phyloP scores from a whole-genome alignment of 2,888 invertebrate species.

The Ophion ventricosus region DNA sequence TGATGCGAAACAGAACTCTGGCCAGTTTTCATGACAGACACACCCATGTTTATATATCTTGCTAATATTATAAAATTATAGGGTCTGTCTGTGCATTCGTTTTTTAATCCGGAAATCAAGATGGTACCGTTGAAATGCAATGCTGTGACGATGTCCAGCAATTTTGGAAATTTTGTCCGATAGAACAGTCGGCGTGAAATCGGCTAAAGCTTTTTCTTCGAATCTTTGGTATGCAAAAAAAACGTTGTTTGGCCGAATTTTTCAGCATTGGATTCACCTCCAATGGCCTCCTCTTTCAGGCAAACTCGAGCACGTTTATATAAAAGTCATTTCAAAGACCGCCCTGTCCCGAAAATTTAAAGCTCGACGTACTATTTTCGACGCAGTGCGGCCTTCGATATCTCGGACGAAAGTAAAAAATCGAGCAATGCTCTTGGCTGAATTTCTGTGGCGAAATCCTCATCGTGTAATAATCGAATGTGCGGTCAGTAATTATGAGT shows the following conservation, averaged over 20 bases:
- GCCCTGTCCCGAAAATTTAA: not conserved
- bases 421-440: not conserved
- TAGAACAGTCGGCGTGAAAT: no score
- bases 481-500: not conserved
- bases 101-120: not conserved
- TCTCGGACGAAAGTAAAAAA: not conserved
- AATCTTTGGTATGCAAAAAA: no score
- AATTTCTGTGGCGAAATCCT: not conserved
- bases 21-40: slow-evolving; percentile 22
- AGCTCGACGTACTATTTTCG: not conserved
- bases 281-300: not conserved
- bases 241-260: not conserved
- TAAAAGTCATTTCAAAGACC: not conserved
- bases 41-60: not conserved
- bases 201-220: no score
- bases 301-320: not conserved
- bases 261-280: not conserved
- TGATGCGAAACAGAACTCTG: slow-evolving; percentile 68
- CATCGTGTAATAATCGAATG: not conserved
- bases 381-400: not conserved
- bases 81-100: not conserved
- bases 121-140: not conserved
- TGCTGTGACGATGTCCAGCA: not conserved
- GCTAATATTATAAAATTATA: not conserved
- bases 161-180: not conserved